A percentile compares a stretch with the other conserved stretches of the same genome.
These are phyloP conservation scores for Pachydiplax longipennis DNA, from an alignment of 2,888 invertebrate species.

Conservation along the genomic window DNA sequence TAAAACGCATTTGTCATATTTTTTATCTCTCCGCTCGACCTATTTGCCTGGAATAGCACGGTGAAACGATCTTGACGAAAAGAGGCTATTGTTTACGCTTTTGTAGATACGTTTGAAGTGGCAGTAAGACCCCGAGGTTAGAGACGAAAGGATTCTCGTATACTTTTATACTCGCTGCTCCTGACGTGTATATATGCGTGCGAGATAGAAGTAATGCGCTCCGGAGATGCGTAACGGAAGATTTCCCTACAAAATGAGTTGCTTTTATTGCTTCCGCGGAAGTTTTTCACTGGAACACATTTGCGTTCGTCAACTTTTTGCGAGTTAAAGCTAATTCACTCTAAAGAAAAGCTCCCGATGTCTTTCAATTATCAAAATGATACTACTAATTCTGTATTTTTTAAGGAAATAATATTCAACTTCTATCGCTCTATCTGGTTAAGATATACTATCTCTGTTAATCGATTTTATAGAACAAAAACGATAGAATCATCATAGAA, in stretches of 20 bases:
- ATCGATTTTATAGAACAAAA: too few species aligned
- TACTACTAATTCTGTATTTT: too few species aligned
- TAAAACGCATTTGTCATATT: not conserved
- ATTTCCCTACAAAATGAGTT: not conserved
- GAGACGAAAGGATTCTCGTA: not conserved
- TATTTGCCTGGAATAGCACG: not conserved
- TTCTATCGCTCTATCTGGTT: too few species aligned
- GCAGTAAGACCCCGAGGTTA: not conserved
- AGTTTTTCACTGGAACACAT: too few species aligned
- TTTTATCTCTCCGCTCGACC: not conserved
- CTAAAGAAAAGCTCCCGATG: too few species aligned
- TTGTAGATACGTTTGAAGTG: not conserved
- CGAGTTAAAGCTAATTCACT: too few species aligned
- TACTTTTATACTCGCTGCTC: not conserved
- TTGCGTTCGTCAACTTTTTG: too few species aligned
- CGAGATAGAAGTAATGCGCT: not conserved
- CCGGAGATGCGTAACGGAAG: not conserved
- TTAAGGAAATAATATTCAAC: too few species aligned
- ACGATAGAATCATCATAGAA: too few species aligned
- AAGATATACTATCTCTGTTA: too few species aligned
- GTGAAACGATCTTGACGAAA: not conserved
- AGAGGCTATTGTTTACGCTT: not conserved
- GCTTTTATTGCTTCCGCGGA: too few species aligned
- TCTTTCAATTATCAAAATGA: too few species aligned
- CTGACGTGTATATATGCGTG: not conserved